Evolutionary conservation across 2,113 vertebrate species (phyloP).

Genomic region (Axis porcinus): DNA sequence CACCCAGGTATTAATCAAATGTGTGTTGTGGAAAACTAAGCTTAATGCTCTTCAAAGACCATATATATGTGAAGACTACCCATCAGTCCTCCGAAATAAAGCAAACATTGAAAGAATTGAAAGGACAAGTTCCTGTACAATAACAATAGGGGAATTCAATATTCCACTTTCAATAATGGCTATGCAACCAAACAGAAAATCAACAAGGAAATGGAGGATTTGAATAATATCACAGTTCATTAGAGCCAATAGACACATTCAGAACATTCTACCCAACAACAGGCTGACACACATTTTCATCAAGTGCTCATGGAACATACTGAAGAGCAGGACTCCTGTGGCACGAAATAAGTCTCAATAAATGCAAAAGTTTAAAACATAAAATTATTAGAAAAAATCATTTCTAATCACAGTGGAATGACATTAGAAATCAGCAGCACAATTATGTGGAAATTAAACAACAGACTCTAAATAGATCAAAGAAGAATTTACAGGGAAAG

Average conservation of each 20-base stretch:
- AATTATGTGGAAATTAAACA: neutral
- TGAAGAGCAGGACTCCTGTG: neutral
- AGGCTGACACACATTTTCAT: neutral
- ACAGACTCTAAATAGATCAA: rapidly evolving
- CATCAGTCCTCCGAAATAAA: neutral
- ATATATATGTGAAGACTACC: neutral
- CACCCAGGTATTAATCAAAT: neutral
- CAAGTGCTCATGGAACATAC: neutral
- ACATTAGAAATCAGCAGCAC: neutral
- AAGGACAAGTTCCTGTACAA: neutral
- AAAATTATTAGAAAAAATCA: neutral
- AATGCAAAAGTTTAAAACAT: neutral
- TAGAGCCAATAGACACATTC: neutral
- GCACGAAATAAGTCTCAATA: neutral
- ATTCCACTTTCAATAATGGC: neutral
- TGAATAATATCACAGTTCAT: neutral
- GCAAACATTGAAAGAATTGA: neutral
- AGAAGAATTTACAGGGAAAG: neutral
- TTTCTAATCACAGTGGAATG: neutral
- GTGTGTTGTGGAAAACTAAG: neutral
- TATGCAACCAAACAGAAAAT: neutral
- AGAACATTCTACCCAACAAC: neutral
- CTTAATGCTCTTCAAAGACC: neutral
- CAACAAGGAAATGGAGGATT: neutral
- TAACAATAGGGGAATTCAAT: neutral